These are phyloP conservation scores for Drosophila suzukii DNA, from an alignment of 1,140 invertebrate genomes.

Conservation along the genomic window DNA sequence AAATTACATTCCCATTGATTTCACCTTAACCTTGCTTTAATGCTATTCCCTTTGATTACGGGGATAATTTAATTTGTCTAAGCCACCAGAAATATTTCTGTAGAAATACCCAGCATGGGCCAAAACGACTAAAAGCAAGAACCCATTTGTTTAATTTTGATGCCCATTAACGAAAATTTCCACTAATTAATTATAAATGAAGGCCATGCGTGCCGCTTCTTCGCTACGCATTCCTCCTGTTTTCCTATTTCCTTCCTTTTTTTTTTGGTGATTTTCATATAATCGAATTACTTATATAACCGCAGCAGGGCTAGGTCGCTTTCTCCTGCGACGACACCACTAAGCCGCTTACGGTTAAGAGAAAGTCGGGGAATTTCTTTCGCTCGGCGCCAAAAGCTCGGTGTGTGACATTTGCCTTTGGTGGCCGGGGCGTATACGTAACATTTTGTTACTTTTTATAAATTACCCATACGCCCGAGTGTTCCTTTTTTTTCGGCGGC, in stretches of 20 bases:
- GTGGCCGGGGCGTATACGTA: slow-evolving; percentile 62
- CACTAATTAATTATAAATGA: slow-evolving; percentile 76
- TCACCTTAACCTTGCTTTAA: not conserved
- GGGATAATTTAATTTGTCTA: slow-evolving; percentile 1
- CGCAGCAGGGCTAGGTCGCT: slow-evolving; percentile 44
- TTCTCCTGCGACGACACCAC: slow-evolving; percentile 53
- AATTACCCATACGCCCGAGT: slow-evolving; percentile 27
- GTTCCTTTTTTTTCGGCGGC: not conserved
- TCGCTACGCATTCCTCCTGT: not conserved
- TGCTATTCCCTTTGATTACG: slow-evolving; percentile 3
- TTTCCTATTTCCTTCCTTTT: slow-evolving; percentile 10
- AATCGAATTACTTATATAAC: slow-evolving; percentile 80
- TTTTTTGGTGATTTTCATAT: slow-evolving; percentile 53
- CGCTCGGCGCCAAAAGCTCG: slow-evolving; percentile 21
- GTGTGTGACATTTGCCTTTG: slow-evolving; percentile 77
- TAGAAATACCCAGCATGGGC: not conserved
- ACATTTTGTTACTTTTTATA: slow-evolving; percentile 76
- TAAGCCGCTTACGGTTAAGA: slow-evolving; percentile 73
- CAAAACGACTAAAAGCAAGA: slow-evolving; percentile 32
- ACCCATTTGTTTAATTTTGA: slow-evolving; percentile 67
- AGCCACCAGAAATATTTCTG: not conserved
- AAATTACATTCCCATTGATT: not conserved
- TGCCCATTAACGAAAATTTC: slow-evolving; percentile 58
- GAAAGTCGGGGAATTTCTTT: slow-evolving; percentile 43
- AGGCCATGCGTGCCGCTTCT: slow-evolving; percentile 41